Evolutionary conservation across 2,113 vertebrate species (phyloP).

Genomic region (Papio anubis): DNA sequence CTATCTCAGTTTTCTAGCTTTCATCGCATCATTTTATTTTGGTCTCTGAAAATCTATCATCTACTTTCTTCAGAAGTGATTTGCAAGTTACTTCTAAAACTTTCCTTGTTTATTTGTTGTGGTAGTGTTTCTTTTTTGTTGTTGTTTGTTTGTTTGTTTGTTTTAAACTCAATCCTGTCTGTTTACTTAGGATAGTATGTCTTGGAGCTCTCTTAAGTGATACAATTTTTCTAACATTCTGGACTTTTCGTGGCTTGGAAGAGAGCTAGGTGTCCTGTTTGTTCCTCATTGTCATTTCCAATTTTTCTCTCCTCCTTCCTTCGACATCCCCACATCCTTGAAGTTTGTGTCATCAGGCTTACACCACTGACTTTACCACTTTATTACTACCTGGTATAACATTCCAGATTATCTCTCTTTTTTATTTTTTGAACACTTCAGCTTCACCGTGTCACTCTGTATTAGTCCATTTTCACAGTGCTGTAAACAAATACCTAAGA

Average conservation of each 20-base stretch:
- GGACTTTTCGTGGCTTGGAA: neutral
- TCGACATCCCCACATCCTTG: neutral
- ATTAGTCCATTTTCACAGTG: too few relatives aligned
- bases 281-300: neutral
- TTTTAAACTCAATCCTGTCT: neutral
- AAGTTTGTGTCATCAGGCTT: neutral
- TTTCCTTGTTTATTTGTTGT: neutral
- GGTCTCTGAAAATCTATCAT: neutral
- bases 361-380: neutral
- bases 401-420: neutral
- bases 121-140: too few relatives aligned
- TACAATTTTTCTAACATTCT: neutral
- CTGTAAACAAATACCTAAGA: too few relatives aligned
- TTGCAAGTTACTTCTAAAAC: neutral
- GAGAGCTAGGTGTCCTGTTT: neutral
- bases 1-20: neutral
- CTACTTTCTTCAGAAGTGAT: neutral
- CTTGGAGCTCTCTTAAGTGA: neutral
- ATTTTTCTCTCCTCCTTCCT: neutral
- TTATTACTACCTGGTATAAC: neutral
- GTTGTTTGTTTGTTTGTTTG: too few relatives aligned
- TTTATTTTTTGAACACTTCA: neutral
- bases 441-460: neutral
- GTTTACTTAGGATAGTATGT: neutral
- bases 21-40: neutral